A percentile compares a stretch with the other conserved stretches of the same genome.
phyloP scores from a whole-genome alignment of 1,140 invertebrate species.

The Macrotrachela quadricornifera region DNA sequence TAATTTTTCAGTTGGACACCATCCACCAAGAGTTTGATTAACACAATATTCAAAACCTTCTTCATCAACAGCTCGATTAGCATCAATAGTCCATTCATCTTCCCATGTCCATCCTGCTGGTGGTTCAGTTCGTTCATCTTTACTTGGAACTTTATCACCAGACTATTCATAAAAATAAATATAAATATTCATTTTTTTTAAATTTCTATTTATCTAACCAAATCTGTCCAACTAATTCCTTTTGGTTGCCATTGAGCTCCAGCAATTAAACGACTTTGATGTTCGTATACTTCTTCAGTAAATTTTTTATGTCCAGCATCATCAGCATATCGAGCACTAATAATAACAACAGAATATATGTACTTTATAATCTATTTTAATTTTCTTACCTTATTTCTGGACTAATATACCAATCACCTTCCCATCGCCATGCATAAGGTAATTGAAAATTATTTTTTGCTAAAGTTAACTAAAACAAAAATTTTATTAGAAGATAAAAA shows the following conservation, averaged over 20 bases:
- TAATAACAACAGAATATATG: too few relatives aligned
- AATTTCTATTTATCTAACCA: too few relatives aligned
- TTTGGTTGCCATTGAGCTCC: constrained; percentile 24
- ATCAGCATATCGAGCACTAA: background rate
- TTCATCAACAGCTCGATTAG: constrained; percentile 22
- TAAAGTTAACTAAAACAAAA: constrained; percentile 21
- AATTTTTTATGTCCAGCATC: constrained; percentile 31
- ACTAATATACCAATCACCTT: constrained; percentile 33
- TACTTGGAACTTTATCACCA: constrained; percentile 21
- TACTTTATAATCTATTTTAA: constrained; percentile 14
- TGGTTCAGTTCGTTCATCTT: constrained; percentile 17
- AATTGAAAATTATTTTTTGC: constrained; percentile 26
- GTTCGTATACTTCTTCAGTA: constrained; percentile 33
- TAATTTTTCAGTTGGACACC: constrained; percentile 31
- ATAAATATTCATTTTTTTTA: too few relatives aligned
- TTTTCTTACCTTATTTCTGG: constrained; percentile 33
- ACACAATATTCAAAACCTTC: constrained; percentile 35
- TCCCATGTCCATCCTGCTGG: constrained; percentile 33
- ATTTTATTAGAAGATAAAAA: too few relatives aligned
- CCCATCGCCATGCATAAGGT: constrained; percentile 32
- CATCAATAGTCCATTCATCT: constrained; percentile 32
- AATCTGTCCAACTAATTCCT: constrained; percentile 26
- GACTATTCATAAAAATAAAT: background rate
- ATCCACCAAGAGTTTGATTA: constrained; percentile 31
- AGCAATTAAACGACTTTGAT: constrained; percentile 26